These are phyloP conservation scores for Archegozetes longisetosus DNA, from an alignment of 1,140 invertebrate species.

Conservation along the genomic window DNA sequence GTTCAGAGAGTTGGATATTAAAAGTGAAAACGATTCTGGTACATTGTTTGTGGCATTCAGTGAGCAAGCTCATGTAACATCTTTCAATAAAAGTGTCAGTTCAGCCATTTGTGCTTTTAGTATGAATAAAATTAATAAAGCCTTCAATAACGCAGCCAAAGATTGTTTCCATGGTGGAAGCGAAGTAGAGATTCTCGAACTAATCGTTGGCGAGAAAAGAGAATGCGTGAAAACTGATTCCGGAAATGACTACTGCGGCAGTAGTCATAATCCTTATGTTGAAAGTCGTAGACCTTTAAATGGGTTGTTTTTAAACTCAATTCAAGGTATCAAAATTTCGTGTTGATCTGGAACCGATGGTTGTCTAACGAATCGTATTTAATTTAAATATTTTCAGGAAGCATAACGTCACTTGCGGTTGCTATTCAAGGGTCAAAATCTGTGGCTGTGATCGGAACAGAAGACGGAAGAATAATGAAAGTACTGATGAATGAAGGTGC, in stretches of 20 bases:
- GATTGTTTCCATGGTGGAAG: constrained; percentile 19
- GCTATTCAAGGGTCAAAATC: constrained; percentile 19
- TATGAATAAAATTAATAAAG: constrained; percentile 17
- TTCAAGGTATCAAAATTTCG: neutral
- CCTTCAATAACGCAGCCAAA: constrained; percentile 20
- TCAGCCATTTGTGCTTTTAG: constrained; percentile 22
- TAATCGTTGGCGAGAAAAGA: neutral
- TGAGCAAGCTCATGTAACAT: neutral
- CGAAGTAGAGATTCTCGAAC: neutral
- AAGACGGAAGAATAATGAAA: constrained; percentile 11
- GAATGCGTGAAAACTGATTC: neutral
- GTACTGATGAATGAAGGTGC: neutral
- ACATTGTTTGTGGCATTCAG: constrained; percentile 22
- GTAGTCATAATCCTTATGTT: constrained; percentile 21
- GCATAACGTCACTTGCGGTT: constrained; percentile 19
- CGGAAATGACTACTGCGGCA: constrained; percentile 20
- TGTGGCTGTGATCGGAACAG: constrained; percentile 20
- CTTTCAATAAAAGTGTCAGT: constrained; percentile 15
- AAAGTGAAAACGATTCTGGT: neutral
- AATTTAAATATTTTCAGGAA: neutral
- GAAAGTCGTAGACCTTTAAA: constrained; percentile 17
- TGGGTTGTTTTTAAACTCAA: constrained; percentile 5
- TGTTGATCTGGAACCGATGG: no score
- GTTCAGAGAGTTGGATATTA: neutral
- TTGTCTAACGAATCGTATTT: no score